phyloP scores from a whole-genome alignment of 2,113 vertebrate genomes.

The Todiramphus chloris region DNA sequence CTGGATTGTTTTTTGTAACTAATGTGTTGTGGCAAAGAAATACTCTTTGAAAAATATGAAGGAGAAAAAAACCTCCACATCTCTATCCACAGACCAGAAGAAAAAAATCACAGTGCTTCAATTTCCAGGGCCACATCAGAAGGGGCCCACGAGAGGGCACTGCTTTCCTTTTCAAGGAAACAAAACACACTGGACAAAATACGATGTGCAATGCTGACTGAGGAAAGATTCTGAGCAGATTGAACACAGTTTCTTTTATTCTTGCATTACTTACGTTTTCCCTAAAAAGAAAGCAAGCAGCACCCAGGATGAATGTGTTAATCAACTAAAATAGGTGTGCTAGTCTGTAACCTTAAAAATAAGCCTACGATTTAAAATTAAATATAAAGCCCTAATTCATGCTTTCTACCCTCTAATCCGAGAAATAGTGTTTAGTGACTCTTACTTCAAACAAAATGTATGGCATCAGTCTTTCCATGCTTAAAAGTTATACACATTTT shows the following conservation, averaged over 20 bases:
- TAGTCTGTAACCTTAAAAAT: not conserved
- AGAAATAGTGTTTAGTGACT: not conserved
- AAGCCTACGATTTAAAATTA: not conserved
- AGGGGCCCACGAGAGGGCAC: constrained; percentile 72
- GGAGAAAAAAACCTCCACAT: not conserved
- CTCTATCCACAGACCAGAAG: not conserved
- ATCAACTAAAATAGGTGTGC: not conserved
- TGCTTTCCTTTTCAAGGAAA: constrained; percentile 24
- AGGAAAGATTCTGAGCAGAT: not conserved
- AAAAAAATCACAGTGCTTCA: not conserved
- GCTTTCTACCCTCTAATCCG: not conserved
- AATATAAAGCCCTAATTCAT: not conserved
- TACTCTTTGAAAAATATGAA: not conserved
- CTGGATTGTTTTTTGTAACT: not conserved
- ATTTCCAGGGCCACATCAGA: not conserved
- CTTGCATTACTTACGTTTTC: not conserved
- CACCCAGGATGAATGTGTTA: not conserved
- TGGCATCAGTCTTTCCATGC: not conserved
- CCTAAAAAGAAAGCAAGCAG: not conserved
- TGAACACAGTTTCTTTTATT: not conserved
- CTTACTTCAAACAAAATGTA: not conserved
- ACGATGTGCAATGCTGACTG: not conserved
- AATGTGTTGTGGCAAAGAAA: not conserved
- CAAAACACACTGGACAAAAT: not conserved
- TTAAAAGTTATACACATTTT: not conserved